Evolutionary conservation across 2,113 vertebrate genomes (phyloP).

Genomic region (Tylochromis polylepis): DNA sequence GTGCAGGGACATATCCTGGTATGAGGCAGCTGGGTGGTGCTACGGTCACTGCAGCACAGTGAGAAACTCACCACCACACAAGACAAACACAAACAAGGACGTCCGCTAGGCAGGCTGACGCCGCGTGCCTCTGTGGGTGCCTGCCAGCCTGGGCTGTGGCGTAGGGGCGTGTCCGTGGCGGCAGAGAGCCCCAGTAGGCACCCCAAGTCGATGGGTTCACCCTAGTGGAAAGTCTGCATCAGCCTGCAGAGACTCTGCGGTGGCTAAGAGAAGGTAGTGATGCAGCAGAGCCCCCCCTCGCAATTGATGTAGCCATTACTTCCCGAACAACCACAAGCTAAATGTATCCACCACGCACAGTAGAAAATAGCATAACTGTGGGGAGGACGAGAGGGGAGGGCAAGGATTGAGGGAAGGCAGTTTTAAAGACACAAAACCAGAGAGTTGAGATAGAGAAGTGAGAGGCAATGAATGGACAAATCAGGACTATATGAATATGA

Average conservation of each 20-base stretch:
- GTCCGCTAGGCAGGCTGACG: conserved; percentile 55
- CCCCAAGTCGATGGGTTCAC: conserved; percentile 45
- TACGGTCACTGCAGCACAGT: conserved; percentile 11
- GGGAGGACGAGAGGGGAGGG: neutral
- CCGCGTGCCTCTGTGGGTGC: conserved; percentile 54
- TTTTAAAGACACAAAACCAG: conserved; percentile 13
- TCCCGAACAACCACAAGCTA: conserved; percentile 64
- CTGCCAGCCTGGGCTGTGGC: conserved; percentile 53
- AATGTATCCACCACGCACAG: conserved; percentile 63
- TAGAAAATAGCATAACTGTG: conserved; percentile 58
- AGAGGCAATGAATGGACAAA: conserved; percentile 16
- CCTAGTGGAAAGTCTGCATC: conserved; percentile 68
- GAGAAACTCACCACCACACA: conserved; percentile 45
- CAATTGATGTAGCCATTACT: conserved; percentile 53
- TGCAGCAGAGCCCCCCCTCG: conserved; percentile 28
- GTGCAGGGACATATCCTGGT: neutral
- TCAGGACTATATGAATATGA: neutral
- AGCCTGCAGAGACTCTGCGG: conserved; percentile 39
- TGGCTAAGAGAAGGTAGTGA: conserved; percentile 41
- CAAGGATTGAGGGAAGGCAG: neutral
- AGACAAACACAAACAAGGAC: conserved; percentile 63
- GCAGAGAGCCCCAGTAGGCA: conserved; percentile 13
- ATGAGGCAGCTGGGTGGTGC: conserved; percentile 24
- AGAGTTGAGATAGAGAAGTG: neutral
- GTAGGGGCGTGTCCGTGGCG: neutral